phyloP scores from a whole-genome alignment of 30 jellyfish, hydroid and myxozoan genomes.

The Hydractinia echinata region DNA sequence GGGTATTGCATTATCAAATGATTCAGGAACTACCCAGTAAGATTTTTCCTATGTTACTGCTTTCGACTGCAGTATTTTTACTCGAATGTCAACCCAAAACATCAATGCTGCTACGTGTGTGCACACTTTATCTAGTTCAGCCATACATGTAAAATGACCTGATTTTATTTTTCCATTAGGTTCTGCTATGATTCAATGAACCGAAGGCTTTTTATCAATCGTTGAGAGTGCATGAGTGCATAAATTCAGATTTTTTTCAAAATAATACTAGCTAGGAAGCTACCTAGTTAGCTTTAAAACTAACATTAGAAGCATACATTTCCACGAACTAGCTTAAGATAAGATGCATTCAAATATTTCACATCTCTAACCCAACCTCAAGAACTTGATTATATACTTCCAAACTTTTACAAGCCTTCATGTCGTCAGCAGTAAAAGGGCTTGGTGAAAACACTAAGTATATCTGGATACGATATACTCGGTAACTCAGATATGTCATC shows the following conservation, averaged over 20 bases:
- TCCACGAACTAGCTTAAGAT: conserved; percentile 22
- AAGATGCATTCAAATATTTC: not conserved
- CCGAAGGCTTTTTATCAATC: too few relatives aligned
- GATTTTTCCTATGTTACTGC: conserved; percentile 8
- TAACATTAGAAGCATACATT: conserved; percentile 16
- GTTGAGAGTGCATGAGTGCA: too few relatives aligned
- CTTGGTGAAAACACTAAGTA: conserved; percentile 33
- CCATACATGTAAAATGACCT: conserved; percentile 42
- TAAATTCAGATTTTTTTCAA: too few relatives aligned
- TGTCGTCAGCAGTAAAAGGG: conserved; percentile 36
- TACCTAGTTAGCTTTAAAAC: not conserved
- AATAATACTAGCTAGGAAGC: not conserved
- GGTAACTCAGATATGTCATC: not conserved
- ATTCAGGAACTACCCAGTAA: not conserved
- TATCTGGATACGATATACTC: conserved; percentile 14
- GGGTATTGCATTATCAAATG: not conserved
- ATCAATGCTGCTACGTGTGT: conserved; percentile 9
- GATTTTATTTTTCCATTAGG: too few relatives aligned
- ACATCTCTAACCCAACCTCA: conserved; percentile 57
- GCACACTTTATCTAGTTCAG: conserved; percentile 46
- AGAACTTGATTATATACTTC: conserved; percentile 51
- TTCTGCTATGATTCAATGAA: too few relatives aligned
- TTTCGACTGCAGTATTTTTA: not conserved
- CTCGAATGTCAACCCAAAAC: not conserved
- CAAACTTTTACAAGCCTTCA: conserved; percentile 37